Percentiles rank a stretch among this genome's conserved stretches.
These are phyloP conservation scores for Rhinolophus sinicus DNA, from an alignment of 2,113 vertebrate species.

Conservation along the genomic window DNA sequence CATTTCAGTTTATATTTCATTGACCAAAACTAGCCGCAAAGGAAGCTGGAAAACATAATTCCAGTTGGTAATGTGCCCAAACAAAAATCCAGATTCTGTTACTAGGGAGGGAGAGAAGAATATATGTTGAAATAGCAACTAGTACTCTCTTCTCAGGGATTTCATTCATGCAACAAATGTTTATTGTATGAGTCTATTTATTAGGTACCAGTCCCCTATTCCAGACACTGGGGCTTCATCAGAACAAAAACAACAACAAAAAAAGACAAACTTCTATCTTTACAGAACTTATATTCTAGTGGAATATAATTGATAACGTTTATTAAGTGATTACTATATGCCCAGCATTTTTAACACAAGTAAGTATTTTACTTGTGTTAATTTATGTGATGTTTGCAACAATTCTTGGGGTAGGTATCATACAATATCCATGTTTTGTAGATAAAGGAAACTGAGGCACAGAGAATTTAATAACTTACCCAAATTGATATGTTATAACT, in stretches of 20 bases:
- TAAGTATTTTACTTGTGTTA: background rate
- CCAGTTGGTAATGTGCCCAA: background rate
- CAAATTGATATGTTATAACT: background rate
- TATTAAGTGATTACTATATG: background rate
- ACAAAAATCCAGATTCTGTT: constrained; percentile 22
- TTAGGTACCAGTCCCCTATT: background rate
- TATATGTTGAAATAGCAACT: background rate
- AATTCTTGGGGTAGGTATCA: background rate
- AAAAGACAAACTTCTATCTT: background rate
- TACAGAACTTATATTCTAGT: background rate
- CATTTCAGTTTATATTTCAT: background rate
- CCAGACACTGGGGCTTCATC: background rate
- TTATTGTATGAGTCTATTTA: background rate
- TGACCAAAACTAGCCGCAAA: background rate
- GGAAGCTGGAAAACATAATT: constrained; percentile 2
- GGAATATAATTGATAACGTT: background rate
- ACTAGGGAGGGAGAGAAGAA: background rate
- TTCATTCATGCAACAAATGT: background rate
- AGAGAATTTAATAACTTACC: constrained; percentile 6
- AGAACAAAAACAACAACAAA: background rate
- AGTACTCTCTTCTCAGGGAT: background rate
- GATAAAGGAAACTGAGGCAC: background rate
- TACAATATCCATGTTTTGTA: background rate
- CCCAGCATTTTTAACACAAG: background rate
- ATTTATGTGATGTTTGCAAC: background rate